Base-by-base conservation (phyloP, 2,113 vertebrate species). In the Urocolius indicus region DNA sequence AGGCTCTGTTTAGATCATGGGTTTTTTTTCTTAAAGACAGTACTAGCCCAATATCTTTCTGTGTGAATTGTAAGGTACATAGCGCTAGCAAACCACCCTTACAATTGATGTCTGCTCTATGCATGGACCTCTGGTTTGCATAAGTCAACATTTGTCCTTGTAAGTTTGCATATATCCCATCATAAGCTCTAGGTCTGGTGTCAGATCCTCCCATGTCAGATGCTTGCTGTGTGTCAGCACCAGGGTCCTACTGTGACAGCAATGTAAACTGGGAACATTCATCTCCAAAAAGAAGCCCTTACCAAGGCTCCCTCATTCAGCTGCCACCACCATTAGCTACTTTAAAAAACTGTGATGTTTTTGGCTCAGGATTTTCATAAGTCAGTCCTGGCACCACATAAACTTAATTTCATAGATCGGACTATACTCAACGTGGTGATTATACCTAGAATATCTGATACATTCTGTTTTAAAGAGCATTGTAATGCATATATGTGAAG, bases 121-220 rank as follows among this genome's bases (percentile, higher is more conserved):
- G 19, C 41, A 2, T 3, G 34, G 79, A 34, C 17, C 15, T 32
- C 5, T 13, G 13, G 24, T 43, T 57, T 6, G 9, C 20, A 0
- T 5, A 34, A 32, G n/a, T 30, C 48, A 18, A 3, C 1, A 1
- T 23, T 6, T 51, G 34, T 71, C 34, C 26, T 49, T 4, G 0
- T 22, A 15, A 32, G 30, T 48, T 51, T 3, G 0, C 34, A 16
- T 18, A 11, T 11, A 36, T 11, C 34, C n/a, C 55, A 41, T 41
- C 38, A 41, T 41, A 41, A 41, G 38, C 38, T 41, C 38, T 41
- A 41, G 9, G 38, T 16, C 69, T 67, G 19, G 22, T 18, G 14
- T 18, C 30, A 41, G 21, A 13, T 32, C 17, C n/a, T 43, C 62
- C 27, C 7, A 46, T 22, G 27, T 41, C 38, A 27, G 48, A 29